Conservation (phyloP, 2,113 vertebrate species). For the Uria aalge region DNA sequence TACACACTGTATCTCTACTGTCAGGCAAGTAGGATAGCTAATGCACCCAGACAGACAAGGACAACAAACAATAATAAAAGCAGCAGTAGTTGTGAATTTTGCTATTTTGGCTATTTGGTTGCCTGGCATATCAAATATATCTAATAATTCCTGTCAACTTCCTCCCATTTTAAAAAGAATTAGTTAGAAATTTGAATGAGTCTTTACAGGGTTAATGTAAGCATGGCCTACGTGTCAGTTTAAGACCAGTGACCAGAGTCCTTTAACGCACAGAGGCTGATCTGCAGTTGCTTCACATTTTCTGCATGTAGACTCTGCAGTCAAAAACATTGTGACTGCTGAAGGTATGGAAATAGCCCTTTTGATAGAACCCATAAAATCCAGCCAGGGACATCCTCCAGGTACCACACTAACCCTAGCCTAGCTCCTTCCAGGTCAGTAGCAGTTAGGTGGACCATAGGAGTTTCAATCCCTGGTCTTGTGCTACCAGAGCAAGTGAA, state of each 20-base stretch:
- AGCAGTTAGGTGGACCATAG: not conserved
- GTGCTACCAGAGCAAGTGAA: not conserved
- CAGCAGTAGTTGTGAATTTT: not conserved
- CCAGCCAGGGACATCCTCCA: not conserved
- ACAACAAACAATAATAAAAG: accelerated
- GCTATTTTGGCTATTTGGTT: not conserved
- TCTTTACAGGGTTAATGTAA: not conserved
- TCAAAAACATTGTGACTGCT: not conserved
- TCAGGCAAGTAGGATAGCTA: not conserved
- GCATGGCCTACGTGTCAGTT: not conserved
- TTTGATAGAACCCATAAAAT: not conserved
- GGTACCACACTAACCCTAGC: not conserved
- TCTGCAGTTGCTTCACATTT: not conserved
- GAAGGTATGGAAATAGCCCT: not conserved
- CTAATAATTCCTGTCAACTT: not conserved
- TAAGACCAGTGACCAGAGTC: not conserved
- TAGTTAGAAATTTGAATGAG: not conserved
- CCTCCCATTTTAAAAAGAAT: not conserved
- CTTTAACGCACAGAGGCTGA: not conserved
- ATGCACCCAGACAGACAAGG: not conserved
- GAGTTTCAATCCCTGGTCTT: not conserved
- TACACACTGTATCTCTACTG: not conserved
- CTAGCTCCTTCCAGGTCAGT: not conserved
- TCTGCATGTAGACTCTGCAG: not conserved
- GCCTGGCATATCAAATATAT: not conserved